A percentile compares a stretch with the other conserved stretches of the same genome.
These are phyloP conservation scores for Oedothorax gibbosus DNA, from an alignment of 1,140 invertebrate genomes.

Conservation along the genomic window DNA sequence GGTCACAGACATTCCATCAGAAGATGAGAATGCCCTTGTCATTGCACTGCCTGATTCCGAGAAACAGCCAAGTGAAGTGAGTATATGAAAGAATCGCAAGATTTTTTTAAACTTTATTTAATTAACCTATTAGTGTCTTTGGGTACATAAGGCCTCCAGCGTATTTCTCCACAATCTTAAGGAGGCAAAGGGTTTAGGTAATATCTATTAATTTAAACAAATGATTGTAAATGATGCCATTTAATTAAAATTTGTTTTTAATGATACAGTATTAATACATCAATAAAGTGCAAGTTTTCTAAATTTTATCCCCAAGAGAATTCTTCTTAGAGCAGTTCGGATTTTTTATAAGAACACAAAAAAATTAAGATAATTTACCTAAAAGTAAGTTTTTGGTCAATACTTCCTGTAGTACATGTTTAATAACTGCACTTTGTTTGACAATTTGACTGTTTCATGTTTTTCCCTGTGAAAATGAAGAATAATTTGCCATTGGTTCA, in stretches of 20 bases:
- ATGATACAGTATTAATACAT: too few relatives aligned
- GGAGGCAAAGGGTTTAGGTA: neutral
- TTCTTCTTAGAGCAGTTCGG: too few relatives aligned
- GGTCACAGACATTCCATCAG: neutral
- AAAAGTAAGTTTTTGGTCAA: neutral
- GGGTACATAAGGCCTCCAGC: neutral
- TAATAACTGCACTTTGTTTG: neutral
- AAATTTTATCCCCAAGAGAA: too few relatives aligned
- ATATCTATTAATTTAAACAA: neutral
- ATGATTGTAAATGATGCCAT: neutral
- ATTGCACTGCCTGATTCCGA: neutral
- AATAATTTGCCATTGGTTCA: neutral
- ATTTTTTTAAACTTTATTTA: neutral
- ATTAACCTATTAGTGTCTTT: neutral
- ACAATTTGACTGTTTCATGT: constrained; percentile 1
- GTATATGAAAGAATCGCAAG: neutral
- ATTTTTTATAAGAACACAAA: neutral
- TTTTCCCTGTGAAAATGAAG: neutral
- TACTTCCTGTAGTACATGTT: neutral
- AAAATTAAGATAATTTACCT: neutral
- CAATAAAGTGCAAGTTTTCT: too few relatives aligned
- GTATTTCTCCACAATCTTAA: neutral
- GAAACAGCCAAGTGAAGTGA: constrained; percentile 14
- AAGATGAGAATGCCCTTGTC: constrained; percentile 21
- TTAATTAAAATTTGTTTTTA: neutral